Evolutionary conservation across 2,797 vertebrate species (phyloP), one percentile per base, ranked within the genome.

Genomic region (Pangasius djambal): DNA sequence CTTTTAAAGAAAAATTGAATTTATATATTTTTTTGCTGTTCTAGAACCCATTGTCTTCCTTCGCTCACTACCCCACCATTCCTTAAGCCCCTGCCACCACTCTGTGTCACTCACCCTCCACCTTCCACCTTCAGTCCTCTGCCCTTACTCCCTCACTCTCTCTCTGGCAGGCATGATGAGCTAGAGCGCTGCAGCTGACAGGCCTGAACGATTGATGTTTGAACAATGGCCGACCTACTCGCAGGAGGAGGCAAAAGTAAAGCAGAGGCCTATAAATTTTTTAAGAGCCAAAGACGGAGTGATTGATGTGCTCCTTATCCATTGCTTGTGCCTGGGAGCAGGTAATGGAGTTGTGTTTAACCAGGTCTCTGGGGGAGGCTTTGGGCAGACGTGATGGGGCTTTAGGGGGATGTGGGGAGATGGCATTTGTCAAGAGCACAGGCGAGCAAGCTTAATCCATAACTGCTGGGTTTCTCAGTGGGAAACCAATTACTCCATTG

Each of bases 151-250:
- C 37, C 81, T 87, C 85, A 34, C 74, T 55, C 77, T 86, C 85
- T 85, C 84, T 79, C 82, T 57, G 86, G 88, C 83, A 91, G 86
- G 78, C 88, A 88, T 84, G 88, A 91, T 88, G 89, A 90, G 90
- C 88, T 89, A 88, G 86, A 86, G 86, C 34, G 9, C 67, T 70
- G 70, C 83, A 44, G 90, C 89, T 89, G 91, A 87, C 91, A 89
- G 89, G 82, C 74, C 81, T 93, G 91, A 94, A 92, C 63, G 72
- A 91, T 91, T 92, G 94, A 93, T 93, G 92, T 93, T 94, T 93
- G 90, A 94, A 93, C 92, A 94, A 83, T 91, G 91, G 85, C 89
- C 91, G 91, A 94, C 94, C 93, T 94, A 91, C 92, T 86, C 83
- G 77, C 86, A 90, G 86, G 2, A 34, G 87, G 87, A 92, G 91